A percentile compares a stretch with the other conserved stretches of the same genome.
Conservation (phyloP, 2,113 vertebrate genomes). For the Sus scrofa region T2T-Sscrofa CM000813.6:37138501-37139000, state of each 20-base stretch:
- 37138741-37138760: background rate
- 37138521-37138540: background rate
- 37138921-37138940: background rate
- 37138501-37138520: background rate
- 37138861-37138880: background rate
- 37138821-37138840: background rate
- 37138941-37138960: background rate
- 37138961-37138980: background rate
- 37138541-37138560: background rate
- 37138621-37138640: background rate
- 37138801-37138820: background rate
- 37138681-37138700: background rate
- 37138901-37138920: background rate
- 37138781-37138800: background rate
- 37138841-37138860: background rate
- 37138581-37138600: fast-evolving
- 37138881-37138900: background rate
- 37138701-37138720: background rate
- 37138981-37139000: background rate
- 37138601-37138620: background rate
- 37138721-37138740: background rate
- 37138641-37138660: background rate
- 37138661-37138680: background rate
- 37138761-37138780: background rate
- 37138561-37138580: background rate